A percentile compares a stretch with the other conserved stretches of the same genome.
These are phyloP conservation scores for Cyrtorhinus lividipennis DNA, from an alignment of 1,140 invertebrate genomes.

Conservation along the genomic window DNA sequence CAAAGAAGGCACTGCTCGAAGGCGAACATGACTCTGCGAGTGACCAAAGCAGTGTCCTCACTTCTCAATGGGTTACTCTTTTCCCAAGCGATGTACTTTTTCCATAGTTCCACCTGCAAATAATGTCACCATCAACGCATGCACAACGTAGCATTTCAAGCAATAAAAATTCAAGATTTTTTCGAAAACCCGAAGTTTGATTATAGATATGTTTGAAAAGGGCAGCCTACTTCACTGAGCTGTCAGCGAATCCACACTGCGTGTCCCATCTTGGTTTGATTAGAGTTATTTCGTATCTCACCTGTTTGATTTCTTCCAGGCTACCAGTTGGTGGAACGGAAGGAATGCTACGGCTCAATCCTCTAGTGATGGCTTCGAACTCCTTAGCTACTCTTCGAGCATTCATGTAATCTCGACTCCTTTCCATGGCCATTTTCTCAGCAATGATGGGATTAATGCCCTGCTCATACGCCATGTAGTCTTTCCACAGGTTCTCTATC, in stretches of 20 bases:
- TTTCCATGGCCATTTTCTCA: conserved; percentile 81
- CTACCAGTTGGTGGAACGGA: conserved; percentile 83
- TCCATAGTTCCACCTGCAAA: conserved; percentile 89
- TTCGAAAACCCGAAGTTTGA: too few relatives aligned
- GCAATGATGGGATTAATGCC: conserved; percentile 94
- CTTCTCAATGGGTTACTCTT: conserved; percentile 88
- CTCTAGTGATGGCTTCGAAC: conserved; percentile 85
- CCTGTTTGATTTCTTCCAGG: conserved; percentile 86
- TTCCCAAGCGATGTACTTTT: conserved; percentile 97
- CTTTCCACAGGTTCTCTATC: conserved; percentile 94
- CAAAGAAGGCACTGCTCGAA: conserved; percentile 96
- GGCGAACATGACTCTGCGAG: conserved; percentile 92
- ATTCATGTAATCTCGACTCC: conserved; percentile 94
- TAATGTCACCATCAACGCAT: neutral
- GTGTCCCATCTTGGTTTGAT: too few relatives aligned
- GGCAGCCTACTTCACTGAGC: too few relatives aligned
- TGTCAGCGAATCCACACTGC: neutral
- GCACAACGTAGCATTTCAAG: neutral
- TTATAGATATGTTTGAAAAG: too few relatives aligned
- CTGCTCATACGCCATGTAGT: conserved; percentile 84
- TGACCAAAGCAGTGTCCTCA: conserved; percentile 86
- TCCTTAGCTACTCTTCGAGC: conserved; percentile 92
- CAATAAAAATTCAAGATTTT: neutral
- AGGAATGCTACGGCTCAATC: conserved; percentile 84
- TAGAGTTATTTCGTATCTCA: too few relatives aligned